Base-by-base conservation (phyloP, 2,888 invertebrate genomes). In the Callinectes sapidus region DNA sequence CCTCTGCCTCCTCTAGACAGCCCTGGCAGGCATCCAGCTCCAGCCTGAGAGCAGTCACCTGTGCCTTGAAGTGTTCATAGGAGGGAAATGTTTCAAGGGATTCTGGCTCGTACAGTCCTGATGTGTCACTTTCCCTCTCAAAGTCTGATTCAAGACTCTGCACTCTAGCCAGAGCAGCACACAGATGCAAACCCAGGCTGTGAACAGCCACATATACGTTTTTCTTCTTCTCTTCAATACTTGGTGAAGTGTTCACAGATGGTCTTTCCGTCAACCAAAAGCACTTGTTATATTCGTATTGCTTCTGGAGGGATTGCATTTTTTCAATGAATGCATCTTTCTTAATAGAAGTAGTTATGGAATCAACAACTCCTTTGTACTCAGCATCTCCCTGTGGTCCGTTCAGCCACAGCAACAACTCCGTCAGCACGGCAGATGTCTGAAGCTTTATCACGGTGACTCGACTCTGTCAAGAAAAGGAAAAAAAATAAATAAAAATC, bases 141-240 rank as follows among this genome's bases (percentile, higher is more conserved):
- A 91, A 93, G 54, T 89, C 77, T 86, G 42, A 66, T 35, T 91
- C 91, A 16, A 93, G 89, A 35, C 42, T 42, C 85, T 93, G 91
- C 23, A 91, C 77, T 91, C 87, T 89, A 14, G 66, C 86, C 23
- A 93, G 55, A 35, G 91, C 91, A 48, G 91, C 89, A 23, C 91
- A 91, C 71, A 93, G 89, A 81, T 93, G 93, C 14, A 93, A 42
- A 91, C 66, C 91, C 71, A 91, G 18, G 32, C 93, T 93, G 35
- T 93, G 93, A 14, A 93, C 14, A 23, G 93, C 93, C 32, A 93
- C 39, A 88, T 89, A 93, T 0, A 91, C 91, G 90, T 91, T 55
- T 32, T 85, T 91, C 85, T 93, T 93, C 89, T 90, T 93, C 8
- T 91, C 91, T 35, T 93, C 91, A 86, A 89, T 5, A 71, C 86